These are phyloP conservation scores for Phaenicophaeus curvirostris DNA, from an alignment of 2,797 vertebrate species.

Conservation along the genomic window DNA sequence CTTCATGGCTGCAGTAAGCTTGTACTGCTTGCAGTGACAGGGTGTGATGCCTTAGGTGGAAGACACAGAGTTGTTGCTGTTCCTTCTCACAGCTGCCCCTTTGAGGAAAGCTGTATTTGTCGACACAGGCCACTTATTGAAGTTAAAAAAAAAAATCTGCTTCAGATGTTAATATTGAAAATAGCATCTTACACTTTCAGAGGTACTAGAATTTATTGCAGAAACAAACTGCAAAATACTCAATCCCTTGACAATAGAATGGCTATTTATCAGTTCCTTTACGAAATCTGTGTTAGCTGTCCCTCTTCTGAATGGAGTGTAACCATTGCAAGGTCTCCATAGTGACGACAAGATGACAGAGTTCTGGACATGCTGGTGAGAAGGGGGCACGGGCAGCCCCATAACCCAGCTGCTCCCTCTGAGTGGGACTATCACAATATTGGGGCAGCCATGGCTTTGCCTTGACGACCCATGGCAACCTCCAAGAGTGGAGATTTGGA, in stretches of 20 bases:
- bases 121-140: neutral
- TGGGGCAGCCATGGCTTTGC: too few species aligned
- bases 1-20: fast-evolving
- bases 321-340: neutral
- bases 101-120: neutral
- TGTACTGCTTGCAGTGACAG: neutral
- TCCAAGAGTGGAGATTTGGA: fast-evolving
- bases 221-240: neutral
- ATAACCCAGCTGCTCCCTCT: too few species aligned
- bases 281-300: neutral
- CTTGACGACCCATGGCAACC: neutral
- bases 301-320: neutral
- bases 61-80: neutral
- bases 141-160: neutral
- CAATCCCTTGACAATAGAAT: fast-evolving
- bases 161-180: neutral
- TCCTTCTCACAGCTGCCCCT: neutral
- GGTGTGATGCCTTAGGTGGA: neutral
- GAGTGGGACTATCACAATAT: too few species aligned
- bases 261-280: neutral
- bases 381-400: fast-evolving
- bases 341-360: neutral
- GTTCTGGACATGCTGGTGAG: neutral
- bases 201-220: neutral
- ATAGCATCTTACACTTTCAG: neutral